Evolutionary conservation across 1,140 invertebrate species (phyloP).

Genomic region (Cylas formicarius): DNA sequence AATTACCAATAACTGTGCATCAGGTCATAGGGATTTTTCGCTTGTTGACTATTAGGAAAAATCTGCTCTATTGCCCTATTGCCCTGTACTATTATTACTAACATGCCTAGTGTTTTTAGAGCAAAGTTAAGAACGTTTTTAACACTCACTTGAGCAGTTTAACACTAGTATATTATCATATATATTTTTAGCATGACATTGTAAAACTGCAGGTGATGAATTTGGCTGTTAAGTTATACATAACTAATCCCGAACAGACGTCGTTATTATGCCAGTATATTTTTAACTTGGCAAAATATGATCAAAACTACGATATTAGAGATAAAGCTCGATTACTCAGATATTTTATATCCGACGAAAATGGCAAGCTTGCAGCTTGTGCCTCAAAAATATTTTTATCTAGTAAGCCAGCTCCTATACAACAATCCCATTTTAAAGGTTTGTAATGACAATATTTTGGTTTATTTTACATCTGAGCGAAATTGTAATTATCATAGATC

Average conservation of each 20-base stretch:
- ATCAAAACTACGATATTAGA: conserved; percentile 95
- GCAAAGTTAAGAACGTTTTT: too few species aligned
- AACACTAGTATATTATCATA: conserved; percentile 8
- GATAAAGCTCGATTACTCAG: conserved; percentile 85
- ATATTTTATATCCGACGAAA: conserved; percentile 68
- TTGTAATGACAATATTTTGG: conserved; percentile 17
- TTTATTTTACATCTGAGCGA: conserved; percentile 4
- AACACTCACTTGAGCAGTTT: too few species aligned
- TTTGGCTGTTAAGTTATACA: conserved; percentile 86
- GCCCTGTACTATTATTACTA: too few species aligned
- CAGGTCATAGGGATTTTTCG: too few species aligned
- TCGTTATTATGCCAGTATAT: conserved; percentile 87
- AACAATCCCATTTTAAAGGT: conserved; percentile 61
- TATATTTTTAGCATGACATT: conserved; percentile 77
- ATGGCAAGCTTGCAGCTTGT: conserved; percentile 54
- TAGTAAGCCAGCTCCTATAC: conserved; percentile 81
- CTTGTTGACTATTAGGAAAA: too few species aligned
- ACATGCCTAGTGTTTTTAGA: too few species aligned
- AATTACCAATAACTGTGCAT: too few species aligned
- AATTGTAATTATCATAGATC: conserved; percentile 48
- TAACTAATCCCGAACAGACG: conserved; percentile 84
- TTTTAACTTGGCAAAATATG: conserved; percentile 94
- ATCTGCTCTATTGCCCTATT: too few species aligned
- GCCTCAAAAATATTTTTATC: conserved; percentile 83
- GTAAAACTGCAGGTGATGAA: conserved; percentile 96